A percentile compares a stretch with the other conserved stretches of the same genome.
phyloP scores from a whole-genome alignment of 2,113 vertebrate species.

The Tapirus terrestris region DNA sequence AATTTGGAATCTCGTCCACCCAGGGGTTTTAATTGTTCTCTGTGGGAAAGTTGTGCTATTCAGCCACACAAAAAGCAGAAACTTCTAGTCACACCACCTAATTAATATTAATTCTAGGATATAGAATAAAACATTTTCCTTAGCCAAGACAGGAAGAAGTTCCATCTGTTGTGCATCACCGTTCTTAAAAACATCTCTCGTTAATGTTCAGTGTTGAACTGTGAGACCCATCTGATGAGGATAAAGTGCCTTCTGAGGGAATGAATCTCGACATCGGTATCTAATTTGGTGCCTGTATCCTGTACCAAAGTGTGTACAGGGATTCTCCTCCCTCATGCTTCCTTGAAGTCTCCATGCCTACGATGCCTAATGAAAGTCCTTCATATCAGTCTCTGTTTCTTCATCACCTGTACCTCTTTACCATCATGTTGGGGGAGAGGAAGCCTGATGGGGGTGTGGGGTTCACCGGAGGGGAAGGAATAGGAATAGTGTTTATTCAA shows the following conservation, averaged over 20 bases:
- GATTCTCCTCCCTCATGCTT: neutral
- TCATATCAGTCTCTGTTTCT: rapidly evolving
- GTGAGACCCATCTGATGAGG: neutral
- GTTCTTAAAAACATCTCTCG: neutral
- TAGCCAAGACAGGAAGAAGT: neutral
- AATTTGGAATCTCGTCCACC: neutral
- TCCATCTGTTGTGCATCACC: neutral
- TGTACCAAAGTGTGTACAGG: no score
- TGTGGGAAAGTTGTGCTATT: neutral
- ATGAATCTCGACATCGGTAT: neutral
- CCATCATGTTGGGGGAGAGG: no score
- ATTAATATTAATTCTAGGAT: neutral
- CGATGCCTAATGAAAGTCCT: neutral
- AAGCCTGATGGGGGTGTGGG: no score
- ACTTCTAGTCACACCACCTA: neutral
- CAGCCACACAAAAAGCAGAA: neutral
- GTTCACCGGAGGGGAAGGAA: rapidly evolving
- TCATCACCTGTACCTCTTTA: rapidly evolving
- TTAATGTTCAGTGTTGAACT: neutral
- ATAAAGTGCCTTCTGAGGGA: neutral
- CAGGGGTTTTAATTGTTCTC: neutral
- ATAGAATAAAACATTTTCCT: neutral
- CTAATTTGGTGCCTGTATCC: neutral
- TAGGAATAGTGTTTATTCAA: no score
- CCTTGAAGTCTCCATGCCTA: neutral